A percentile compares a stretch with the other conserved stretches of the same genome.
These are phyloP conservation scores for Rhopalosiphum maidis DNA, from an alignment of 1,140 invertebrate genomes.

Conservation along the genomic window DNA sequence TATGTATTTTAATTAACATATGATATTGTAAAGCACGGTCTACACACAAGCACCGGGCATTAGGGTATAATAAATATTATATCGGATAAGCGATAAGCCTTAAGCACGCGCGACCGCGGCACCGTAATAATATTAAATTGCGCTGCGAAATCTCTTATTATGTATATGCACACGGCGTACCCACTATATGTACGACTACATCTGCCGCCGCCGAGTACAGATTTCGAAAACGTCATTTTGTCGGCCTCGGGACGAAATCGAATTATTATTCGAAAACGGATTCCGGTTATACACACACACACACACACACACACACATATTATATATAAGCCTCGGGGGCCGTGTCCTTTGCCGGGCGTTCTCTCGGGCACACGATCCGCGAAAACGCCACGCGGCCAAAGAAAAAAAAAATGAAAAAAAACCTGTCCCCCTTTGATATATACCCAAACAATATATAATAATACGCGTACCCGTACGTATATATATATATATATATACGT, in stretches of 20 bases:
- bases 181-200: neutral
- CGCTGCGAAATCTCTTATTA: neutral
- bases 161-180: too few relatives aligned
- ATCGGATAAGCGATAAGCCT: too few relatives aligned
- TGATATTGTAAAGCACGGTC: too few relatives aligned
- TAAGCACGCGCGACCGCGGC: too few relatives aligned
- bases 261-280: constrained; percentile 5
- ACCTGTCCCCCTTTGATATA: constrained; percentile 8
- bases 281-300: neutral
- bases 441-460: neutral
- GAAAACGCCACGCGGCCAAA: constrained; percentile 40
- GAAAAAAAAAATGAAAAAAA: constrained; percentile 1
- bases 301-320: neutral
- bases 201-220: neutral
- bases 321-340: neutral
- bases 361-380: neutral
- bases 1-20: too few relatives aligned
- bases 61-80: too few relatives aligned
- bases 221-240: neutral
- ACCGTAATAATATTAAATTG: too few relatives aligned
- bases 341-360: neutral
- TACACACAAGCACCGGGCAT: too few relatives aligned
- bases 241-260: neutral
- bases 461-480: neutral
- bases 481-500: neutral